Percentiles rank a stretch among this genome's conserved stretches.
phyloP scores from a whole-genome alignment of 2,888 invertebrate species.

The Eretmocerus hayati region DNA sequence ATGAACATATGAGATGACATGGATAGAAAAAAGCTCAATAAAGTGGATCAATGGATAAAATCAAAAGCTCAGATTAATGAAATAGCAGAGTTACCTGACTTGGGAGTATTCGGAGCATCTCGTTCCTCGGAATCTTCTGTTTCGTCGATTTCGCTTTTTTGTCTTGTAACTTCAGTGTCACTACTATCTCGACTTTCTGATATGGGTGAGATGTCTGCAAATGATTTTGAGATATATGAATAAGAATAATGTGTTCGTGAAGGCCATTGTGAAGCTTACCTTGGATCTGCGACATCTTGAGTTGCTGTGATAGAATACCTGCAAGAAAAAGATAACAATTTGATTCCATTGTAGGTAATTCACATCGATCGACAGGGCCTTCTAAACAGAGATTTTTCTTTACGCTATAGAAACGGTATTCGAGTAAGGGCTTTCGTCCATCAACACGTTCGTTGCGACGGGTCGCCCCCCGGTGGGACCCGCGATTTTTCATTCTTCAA shows the following conservation, averaged over 20 bases:
- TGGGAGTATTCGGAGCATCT: slow-evolving; percentile 23
- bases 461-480: too few species aligned
- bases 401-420: too few species aligned
- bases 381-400: too few species aligned
- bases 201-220: slow-evolving; percentile 23
- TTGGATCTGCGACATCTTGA: slow-evolving; percentile 41
- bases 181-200: slow-evolving; percentile 26
- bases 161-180: slow-evolving; percentile 25
- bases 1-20: too few species aligned
- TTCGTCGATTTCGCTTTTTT: slow-evolving; percentile 26
- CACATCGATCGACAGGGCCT: too few species aligned
- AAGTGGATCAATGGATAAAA: background rate
- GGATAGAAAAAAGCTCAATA: too few species aligned
- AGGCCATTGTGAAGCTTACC: slow-evolving; percentile 29
- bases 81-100: slow-evolving; percentile 30
- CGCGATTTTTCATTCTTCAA: too few species aligned
- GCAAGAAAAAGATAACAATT: too few species aligned
- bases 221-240: too few species aligned
- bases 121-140: slow-evolving; percentile 24
- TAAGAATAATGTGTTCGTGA: slow-evolving; percentile 3
- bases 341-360: too few species aligned
- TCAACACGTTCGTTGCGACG: too few species aligned
- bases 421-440: too few species aligned
- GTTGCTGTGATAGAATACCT: slow-evolving; percentile 30
- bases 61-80: background rate